Evolutionary conservation across 2,113 vertebrate species (phyloP), one percentile per base, ranked within the genome.

Genomic region (Haplotaxodon microlepis): DNA sequence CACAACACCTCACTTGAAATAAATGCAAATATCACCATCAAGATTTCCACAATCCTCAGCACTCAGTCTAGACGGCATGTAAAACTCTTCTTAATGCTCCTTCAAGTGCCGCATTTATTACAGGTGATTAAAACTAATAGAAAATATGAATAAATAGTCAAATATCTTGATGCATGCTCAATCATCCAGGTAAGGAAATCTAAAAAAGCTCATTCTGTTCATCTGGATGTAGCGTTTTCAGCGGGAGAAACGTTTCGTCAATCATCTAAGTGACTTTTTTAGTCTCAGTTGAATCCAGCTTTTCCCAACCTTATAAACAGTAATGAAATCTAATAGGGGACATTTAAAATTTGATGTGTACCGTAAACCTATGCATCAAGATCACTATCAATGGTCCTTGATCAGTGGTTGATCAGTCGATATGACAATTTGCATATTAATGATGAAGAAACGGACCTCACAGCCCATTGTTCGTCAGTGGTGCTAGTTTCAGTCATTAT

Each of bases 61-160:
- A 11, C 27, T 76, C 24, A 12, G 24, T 29, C 42, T 17, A 47
- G 42, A 29, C 1, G 0, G 40, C 24, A 76, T 76, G 71, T 5
- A 5, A 47, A 76, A 47, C 9, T 73, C 13, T 73, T 73, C 40
- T 73, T 73, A 73, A 73, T 27, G 66, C 40, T 27, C 38, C 40
- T 73, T 45, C 69, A 73, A 27, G 3, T 73, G 14, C 9, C 21
- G 0, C 8, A 5, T 45, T 17, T 73, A 73, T 45, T 45, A 0
- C 8, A 0, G 0, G 21, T 0, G 13, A 73, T 73, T 27, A 17
- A 45, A 10, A 47, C 8, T 0, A 76, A 47, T 0, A 27, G 38
- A 73, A 45, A 73, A 71, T 66, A 21, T 66, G 0, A 66, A 66
- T 13, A 69, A 66, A 66, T 13, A 4, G 34, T 66, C 31, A 66